These are phyloP conservation scores for Mus spicilegus DNA, from an alignment of 2,113 vertebrate species.

Conservation along the genomic window DNA sequence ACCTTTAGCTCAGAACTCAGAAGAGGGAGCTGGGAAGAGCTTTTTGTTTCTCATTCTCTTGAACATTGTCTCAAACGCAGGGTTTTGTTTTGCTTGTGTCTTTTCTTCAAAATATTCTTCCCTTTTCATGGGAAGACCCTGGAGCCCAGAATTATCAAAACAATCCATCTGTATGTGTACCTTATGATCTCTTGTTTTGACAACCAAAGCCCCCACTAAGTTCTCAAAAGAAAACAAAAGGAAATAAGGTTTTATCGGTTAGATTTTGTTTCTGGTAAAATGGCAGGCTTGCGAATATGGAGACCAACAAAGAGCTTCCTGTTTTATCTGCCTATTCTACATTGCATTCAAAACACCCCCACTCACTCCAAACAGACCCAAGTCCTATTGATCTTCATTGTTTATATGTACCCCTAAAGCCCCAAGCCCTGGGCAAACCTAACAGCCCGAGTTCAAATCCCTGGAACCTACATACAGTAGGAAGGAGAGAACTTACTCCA, in stretches of 20 bases:
- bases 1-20: not conserved
- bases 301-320: not conserved
- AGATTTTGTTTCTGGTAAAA: conserved; percentile 9
- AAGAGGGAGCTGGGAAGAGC: not conserved
- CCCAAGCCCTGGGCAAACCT: not conserved
- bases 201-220: conserved; percentile 6
- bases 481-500: not conserved
- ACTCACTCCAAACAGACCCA: not conserved
- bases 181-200: conserved; percentile 28
- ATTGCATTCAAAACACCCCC: not conserved
- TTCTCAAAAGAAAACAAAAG: not conserved
- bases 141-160: not conserved
- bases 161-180: conserved; percentile 1
- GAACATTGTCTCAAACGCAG: not conserved
- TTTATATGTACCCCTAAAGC: not conserved
- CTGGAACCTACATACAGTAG: not conserved
- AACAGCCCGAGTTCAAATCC: not conserved
- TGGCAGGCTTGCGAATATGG: not conserved
- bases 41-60: not conserved
- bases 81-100: not conserved
- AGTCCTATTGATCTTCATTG: not conserved
- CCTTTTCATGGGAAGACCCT: not conserved
- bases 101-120: conserved; percentile 1
- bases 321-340: not conserved
- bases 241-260: not conserved